Conservation (phyloP, 2,113 vertebrate genomes). For the Ceyx cyanopectus region DNA sequence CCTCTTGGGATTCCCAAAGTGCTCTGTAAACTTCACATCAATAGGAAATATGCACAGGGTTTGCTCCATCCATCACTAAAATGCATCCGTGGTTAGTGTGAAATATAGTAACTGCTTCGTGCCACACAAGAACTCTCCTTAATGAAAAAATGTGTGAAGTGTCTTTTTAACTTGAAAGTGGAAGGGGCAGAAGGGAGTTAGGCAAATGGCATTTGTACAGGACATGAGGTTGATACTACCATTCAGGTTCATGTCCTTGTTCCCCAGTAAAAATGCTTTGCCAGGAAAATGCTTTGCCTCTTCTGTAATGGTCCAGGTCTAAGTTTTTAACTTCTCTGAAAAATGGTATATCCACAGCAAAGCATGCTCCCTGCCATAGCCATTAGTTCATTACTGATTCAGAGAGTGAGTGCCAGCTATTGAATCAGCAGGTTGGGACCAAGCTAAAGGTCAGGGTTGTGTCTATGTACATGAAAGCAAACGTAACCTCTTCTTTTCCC, state of each 20-base stretch:
- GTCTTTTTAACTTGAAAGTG: neutral
- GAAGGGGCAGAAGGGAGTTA: neutral
- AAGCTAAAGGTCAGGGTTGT: neutral
- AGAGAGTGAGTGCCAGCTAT: neutral
- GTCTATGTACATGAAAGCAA: neutral
- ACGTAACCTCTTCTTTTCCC: neutral
- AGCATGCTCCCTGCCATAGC: neutral
- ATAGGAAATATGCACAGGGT: neutral
- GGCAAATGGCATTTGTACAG: neutral
- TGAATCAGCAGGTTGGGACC: constrained; percentile 15
- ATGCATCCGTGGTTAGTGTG: neutral
- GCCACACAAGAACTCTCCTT: neutral
- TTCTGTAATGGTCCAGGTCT: neutral
- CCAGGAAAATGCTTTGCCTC: neutral
- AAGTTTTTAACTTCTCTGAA: neutral
- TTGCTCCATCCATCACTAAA: neutral
- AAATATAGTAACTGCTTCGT: neutral
- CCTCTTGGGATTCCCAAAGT: neutral
- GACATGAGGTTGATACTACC: neutral
- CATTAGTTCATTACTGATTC: constrained; percentile 11
- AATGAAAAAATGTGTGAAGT: neutral
- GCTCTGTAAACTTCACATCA: neutral
- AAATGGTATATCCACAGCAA: neutral
- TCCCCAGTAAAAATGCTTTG: neutral
- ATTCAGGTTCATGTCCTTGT: rapidly evolving